Evolutionary conservation across 2,113 vertebrate genomes (phyloP), one percentile per base, ranked within the genome.

Genomic region (Phrynosoma platyrhinos): DNA sequence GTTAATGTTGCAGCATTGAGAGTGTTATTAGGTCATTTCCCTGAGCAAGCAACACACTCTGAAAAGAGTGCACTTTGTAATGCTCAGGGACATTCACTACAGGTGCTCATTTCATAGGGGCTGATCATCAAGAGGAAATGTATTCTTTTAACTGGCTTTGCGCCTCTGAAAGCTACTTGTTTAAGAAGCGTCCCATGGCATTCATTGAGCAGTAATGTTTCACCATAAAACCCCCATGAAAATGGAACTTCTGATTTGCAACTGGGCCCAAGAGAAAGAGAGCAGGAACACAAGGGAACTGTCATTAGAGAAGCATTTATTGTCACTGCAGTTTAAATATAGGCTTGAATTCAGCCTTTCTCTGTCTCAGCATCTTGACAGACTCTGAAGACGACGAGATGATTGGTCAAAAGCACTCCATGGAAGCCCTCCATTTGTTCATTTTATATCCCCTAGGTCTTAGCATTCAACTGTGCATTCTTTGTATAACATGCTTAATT

Each of bases 141-240:
- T 86, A 92, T 91, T 92, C 86, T 95, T 95, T 95, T 93, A 95
- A 94, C 84, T 93, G 88, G 94, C 80, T 94, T 94, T 91, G 87
- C n/a, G 94, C 84, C 89, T 94, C 93, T 93, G 89, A 93, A 94
- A 72, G 85, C 80, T 92, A 89, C 91, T 93, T 95, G 92, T 95
- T 97, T 95, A 92, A 95, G 90, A 92, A 76, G 3, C 77, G 88
- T 96, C 94, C 94, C 94, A 89, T 83, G 95, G 84, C 92, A 95
- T 95, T 95, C 89, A 92, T 96, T 97, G 94, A 95, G 92, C 77
- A 91, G 87, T 94, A 96, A 93, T 82, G 92, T 91, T 93, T 92
- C 83, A 90, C 92, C 91, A 92, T 94, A 95, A 94, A 95, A 93
- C 94, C 42, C 23, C 84, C 94, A 90, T 94, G 94, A 96, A 97